Conservation (phyloP, 2,797 vertebrate species). For the Anniella stebbinsi region DNA sequence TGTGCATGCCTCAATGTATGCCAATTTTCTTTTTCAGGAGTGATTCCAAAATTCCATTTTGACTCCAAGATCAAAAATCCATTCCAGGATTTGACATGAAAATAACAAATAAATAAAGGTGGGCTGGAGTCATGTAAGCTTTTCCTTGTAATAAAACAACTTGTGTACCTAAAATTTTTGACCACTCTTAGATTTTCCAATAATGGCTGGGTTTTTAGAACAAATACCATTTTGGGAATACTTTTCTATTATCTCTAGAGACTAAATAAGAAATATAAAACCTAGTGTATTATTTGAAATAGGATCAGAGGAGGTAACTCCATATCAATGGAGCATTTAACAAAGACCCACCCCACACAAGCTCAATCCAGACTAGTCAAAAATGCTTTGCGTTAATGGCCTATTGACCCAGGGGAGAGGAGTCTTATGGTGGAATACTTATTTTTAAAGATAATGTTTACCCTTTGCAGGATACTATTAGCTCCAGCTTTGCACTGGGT, state of each 20-base stretch:
- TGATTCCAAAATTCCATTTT: neutral
- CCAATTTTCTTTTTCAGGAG: neutral
- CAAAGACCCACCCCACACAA: neutral
- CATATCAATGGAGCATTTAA: neutral
- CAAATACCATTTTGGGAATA: neutral
- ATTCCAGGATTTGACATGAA: neutral
- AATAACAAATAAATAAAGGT: neutral
- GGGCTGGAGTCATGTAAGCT: neutral
- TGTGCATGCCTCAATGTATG: neutral
- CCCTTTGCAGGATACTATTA: no score
- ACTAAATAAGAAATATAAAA: neutral
- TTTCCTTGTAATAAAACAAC: neutral
- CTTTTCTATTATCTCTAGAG: neutral
- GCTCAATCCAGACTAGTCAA: neutral
- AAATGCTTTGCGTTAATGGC: neutral
- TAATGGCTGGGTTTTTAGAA: neutral
- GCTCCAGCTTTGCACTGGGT: neutral
- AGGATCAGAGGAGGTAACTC: neutral
- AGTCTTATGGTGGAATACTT: neutral
- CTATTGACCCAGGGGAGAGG: neutral
- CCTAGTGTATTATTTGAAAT: neutral
- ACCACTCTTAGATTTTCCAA: neutral
- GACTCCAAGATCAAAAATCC: no score
- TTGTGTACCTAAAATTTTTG: neutral
- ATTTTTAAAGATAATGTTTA: neutral